Evolutionary conservation across 2,797 vertebrate genomes (phyloP).

Genomic region (Scyliorhinus canicula): DNA sequence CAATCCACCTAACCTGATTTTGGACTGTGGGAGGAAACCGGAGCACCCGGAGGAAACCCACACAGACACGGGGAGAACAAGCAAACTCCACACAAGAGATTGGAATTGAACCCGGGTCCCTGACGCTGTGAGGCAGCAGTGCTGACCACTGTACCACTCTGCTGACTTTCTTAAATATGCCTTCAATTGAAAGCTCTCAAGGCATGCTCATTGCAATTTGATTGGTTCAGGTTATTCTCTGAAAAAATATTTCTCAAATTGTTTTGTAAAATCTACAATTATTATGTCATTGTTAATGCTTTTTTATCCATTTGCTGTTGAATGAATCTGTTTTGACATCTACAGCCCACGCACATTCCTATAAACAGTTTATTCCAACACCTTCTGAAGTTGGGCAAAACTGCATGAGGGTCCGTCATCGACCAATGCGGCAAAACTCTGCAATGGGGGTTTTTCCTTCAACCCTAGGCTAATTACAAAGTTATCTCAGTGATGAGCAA

Average conservation of each 20-base stretch:
- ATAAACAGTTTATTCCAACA: neutral
- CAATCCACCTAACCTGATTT: no score
- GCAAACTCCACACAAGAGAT: no score
- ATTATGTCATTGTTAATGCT: neutral
- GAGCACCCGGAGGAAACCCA: no score
- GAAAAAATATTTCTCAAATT: neutral
- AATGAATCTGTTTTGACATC: neutral
- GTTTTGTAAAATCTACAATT: neutral
- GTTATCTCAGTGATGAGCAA: neutral
- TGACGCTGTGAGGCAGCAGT: no score
- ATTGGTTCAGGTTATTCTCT: neutral
- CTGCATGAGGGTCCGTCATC: neutral
- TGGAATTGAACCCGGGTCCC: no score
- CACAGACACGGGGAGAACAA: no score
- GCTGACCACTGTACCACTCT: no score
- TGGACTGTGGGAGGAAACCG: no score
- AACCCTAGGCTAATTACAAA: neutral
- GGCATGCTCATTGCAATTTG: neutral
- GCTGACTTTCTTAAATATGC: neutral
- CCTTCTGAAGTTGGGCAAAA: neutral
- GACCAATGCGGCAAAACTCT: neutral
- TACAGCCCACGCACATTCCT: neutral
- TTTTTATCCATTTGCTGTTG: neutral
- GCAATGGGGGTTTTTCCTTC: neutral
- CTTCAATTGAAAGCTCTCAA: neutral